phyloP scores from a whole-genome alignment of 2,797 vertebrate species.

The Clamator glandarius region DNA sequence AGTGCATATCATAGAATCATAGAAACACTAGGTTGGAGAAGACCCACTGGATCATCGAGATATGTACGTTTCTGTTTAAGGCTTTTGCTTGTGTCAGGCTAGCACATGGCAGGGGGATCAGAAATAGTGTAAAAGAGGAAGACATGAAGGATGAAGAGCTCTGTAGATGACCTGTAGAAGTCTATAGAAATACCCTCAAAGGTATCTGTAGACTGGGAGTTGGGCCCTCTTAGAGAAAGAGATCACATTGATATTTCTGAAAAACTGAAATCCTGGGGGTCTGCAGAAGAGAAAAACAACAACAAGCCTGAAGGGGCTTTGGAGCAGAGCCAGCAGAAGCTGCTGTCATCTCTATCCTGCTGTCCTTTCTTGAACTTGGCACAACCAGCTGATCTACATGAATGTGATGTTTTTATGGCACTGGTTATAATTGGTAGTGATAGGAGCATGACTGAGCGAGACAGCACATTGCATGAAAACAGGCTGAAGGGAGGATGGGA shows the following conservation, averaged over 20 bases:
- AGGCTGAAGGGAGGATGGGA: constrained; percentile 37
- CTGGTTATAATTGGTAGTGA: constrained; percentile 47
- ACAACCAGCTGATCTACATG: constrained; percentile 64
- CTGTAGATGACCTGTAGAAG: neutral
- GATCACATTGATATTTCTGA: neutral
- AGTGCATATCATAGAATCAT: no score
- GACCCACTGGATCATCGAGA: no score
- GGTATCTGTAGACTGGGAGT: neutral
- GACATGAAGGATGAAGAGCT: neutral
- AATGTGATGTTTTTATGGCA: constrained; percentile 66
- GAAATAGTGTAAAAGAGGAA: neutral
- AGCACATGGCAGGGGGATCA: neutral
- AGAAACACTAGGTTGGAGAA: no score
- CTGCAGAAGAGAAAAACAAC: constrained; percentile 40
- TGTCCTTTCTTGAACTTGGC: constrained; percentile 72
- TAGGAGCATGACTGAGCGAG: constrained; percentile 4
- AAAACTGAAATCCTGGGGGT: constrained; percentile 20
- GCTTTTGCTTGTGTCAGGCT: neutral
- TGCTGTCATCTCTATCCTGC: constrained; percentile 59
- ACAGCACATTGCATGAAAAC: constrained; percentile 42
- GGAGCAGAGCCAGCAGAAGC: constrained; percentile 48
- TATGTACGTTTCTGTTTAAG: neutral
- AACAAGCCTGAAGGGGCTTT: constrained; percentile 35
- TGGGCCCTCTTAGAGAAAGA: neutral
- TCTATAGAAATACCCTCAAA: neutral